Base-by-base conservation (phyloP, 2,888 invertebrate species). In the Melikaiella ostensackeni region DNA sequence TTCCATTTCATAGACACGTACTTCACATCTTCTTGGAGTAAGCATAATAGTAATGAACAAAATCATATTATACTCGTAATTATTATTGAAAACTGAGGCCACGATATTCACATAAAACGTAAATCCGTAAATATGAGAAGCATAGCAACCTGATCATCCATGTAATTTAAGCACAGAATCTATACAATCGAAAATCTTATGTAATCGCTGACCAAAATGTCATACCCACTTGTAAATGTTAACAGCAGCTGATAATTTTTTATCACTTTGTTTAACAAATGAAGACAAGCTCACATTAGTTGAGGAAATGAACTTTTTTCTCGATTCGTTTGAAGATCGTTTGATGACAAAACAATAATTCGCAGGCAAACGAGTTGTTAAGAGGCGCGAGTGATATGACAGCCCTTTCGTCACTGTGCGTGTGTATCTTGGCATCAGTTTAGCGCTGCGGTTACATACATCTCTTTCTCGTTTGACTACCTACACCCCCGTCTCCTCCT, bases 401-500 rank as follows among this genome's bases (percentile, higher is more conserved):
- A 59, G 59, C 24, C 59, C 24, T 59, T 59, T 59, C 16, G 24
- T 59, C 59, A 59, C 59, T 59, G 59, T 59, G 27, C 59, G 59
- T 59, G 6, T 59, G 24, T 59, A 70, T 55, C 74, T 81, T 77
- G 77, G 80, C 78, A 77, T 63, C 80, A 79, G 80, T 82, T 83
- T 80, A 77, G 78, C 77, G 63, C 78, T 55, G 73, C 76, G 77
- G 75, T 57, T 70, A 57, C 59, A 76, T 70, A 57, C 59, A 76
- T 81, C 77, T 81, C 70, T 73, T 73, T 76, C 76, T 79, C 76
- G 78, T 78, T 77, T 74, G 76, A 76, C 82, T 75, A 75, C 75
- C 78, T 79, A 75, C 76, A 77, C 80, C 80, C 77, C 78, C 79
- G 76, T 80, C 81, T 79, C 79, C 78, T 59, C 62, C 74, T 42